Percentiles rank a stretch among this genome's conserved stretches.
phyloP scores from a whole-genome alignment of 2,113 vertebrate genomes.

The Pygoscelis adeliae region DNA sequence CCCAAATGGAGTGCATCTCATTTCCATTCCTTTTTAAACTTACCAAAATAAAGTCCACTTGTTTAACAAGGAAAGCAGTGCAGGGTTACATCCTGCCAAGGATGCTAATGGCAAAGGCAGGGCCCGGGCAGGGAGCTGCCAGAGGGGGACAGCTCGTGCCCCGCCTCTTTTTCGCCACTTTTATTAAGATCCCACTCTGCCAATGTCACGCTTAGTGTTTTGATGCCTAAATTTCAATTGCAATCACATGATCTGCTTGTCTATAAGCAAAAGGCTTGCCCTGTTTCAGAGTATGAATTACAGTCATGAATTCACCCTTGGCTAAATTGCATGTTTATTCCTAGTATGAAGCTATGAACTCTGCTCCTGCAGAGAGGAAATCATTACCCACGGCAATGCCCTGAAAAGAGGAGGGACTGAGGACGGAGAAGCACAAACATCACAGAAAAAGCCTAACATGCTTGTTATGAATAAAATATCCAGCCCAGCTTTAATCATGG shows the following conservation, averaged over 20 bases:
- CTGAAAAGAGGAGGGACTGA: background rate
- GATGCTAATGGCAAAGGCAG: background rate
- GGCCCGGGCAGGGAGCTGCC: background rate
- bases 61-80: background rate
- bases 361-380: constrained; percentile 1
- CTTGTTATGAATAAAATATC: background rate
- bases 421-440: background rate
- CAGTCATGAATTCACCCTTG: background rate
- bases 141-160: background rate
- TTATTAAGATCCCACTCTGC: background rate
- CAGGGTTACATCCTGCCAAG: background rate
- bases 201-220: background rate
- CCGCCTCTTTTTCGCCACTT: background rate
- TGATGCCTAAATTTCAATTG: background rate
- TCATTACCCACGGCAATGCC: background rate
- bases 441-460: background rate
- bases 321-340: background rate
- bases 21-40: constrained; percentile 17
- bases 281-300: background rate
- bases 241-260: background rate
- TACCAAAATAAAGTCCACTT: background rate
- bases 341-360: background rate
- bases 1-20: background rate
- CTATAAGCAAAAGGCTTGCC: background rate
- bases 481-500: background rate